Percentiles rank a stretch among this genome's conserved stretches.
Conservation (phyloP, 1,140 invertebrate genomes). For the Mercenaria mercenaria region DNA sequence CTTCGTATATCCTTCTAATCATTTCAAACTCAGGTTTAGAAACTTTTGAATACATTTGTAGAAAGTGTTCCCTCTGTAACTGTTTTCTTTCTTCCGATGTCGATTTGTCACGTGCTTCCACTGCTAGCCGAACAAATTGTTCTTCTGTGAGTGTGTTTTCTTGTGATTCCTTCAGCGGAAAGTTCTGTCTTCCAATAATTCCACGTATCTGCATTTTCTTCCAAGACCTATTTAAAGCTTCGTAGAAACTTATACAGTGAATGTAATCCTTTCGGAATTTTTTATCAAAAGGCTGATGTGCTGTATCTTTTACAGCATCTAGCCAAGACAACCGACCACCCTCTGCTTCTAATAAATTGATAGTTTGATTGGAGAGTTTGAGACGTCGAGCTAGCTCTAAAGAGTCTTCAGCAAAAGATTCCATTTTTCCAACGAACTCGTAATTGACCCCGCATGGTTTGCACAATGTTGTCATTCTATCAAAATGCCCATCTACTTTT, state of each 20-base stretch:
- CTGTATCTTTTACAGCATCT: conserved; percentile 72
- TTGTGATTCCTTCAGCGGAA: conserved; percentile 34
- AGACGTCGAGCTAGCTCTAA: conserved; percentile 57
- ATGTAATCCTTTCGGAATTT: conserved; percentile 35
- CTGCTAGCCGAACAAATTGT: conserved; percentile 47
- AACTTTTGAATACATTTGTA: conserved; percentile 53
- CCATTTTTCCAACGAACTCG: conserved; percentile 76
- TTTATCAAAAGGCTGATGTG: conserved; percentile 61
- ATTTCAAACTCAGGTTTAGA: conserved; percentile 25
- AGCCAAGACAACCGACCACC: conserved; percentile 26
- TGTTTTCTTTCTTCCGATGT: not conserved
- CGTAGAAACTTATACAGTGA: conserved; percentile 71
- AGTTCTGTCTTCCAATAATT: conserved; percentile 58
- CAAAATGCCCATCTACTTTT: conserved; percentile 69
- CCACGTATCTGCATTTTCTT: conserved; percentile 74
- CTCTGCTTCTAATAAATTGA: conserved; percentile 27
- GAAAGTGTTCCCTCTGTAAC: conserved; percentile 52
- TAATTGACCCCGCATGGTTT: conserved; percentile 70
- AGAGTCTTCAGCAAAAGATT: conserved; percentile 70
- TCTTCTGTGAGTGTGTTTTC: not conserved
- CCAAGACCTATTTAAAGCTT: conserved; percentile 71
- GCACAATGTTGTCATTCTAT: conserved; percentile 68
- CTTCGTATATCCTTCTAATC: conserved; percentile 49
- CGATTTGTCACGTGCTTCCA: not conserved
- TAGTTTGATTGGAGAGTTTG: conserved; percentile 60